Percentiles rank a stretch among this genome's conserved stretches.
These are phyloP conservation scores for Conus canariensis DNA, from an alignment of 2,888 invertebrate genomes.

Conservation along the genomic window DNA sequence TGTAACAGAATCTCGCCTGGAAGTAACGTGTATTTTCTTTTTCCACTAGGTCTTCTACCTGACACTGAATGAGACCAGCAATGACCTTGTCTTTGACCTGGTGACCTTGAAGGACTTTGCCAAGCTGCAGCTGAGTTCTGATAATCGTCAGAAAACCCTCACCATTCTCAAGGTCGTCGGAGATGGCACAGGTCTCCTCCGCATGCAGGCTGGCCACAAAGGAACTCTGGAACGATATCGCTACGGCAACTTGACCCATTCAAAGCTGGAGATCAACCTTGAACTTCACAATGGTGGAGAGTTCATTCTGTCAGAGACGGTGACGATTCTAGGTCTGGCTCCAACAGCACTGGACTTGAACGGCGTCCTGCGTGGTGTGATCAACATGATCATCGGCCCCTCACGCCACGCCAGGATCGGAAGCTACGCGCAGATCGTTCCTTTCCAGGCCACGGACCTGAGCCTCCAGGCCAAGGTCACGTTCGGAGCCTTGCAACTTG, in stretches of 20 bases:
- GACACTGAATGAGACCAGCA: constrained; percentile 57
- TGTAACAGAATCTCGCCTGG: too few relatives aligned
- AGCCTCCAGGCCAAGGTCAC: constrained; percentile 55
- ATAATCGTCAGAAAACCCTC: constrained; percentile 54
- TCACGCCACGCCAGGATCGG: constrained; percentile 64
- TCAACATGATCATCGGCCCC: constrained; percentile 61
- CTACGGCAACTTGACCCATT: constrained; percentile 53
- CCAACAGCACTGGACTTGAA: constrained; percentile 64
- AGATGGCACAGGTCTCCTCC: constrained; percentile 66
- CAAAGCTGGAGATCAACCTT: constrained; percentile 65
- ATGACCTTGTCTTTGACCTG: constrained; percentile 56
- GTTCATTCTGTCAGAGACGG: constrained; percentile 66
- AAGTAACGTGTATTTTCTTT: neutral
- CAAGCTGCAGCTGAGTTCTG: constrained; percentile 61
- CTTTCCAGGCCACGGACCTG: constrained; percentile 55
- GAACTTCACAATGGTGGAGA: constrained; percentile 68
- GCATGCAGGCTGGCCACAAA: constrained; percentile 60
- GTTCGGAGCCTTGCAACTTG: constrained; percentile 65
- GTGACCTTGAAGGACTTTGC: constrained; percentile 64
- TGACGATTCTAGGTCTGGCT: constrained; percentile 62
- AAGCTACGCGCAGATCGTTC: constrained; percentile 61
- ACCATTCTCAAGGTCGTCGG: constrained; percentile 59
- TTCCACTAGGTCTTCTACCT: constrained; percentile 55
- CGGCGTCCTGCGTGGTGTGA: constrained; percentile 62
- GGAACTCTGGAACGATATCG: constrained; percentile 64